Evolutionary conservation across 2,888 invertebrate species (phyloP).

Genomic region (Arenicola marina): DNA sequence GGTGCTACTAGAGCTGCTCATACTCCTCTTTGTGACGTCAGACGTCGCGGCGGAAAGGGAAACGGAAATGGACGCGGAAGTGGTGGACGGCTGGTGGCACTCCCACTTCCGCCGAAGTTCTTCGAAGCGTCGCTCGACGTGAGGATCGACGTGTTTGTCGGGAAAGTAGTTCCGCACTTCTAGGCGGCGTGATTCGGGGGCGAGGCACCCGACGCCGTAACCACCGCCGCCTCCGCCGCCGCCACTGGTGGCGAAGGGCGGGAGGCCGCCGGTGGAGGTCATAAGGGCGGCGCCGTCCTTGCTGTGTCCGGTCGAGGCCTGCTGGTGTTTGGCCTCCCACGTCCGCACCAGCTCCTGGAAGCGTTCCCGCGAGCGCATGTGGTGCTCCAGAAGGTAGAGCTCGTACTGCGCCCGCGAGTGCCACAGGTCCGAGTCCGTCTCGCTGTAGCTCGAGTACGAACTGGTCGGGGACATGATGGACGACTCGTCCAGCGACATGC

Average conservation of each 20-base stretch:
- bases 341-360: slow-evolving; percentile 32
- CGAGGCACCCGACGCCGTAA: neutral
- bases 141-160: slow-evolving; percentile 12
- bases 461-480: slow-evolving; percentile 30
- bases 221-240: neutral
- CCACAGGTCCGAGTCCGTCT: slow-evolving; percentile 20
- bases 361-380: slow-evolving; percentile 29
- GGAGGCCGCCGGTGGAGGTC: neutral
- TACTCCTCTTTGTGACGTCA: no score
- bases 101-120: slow-evolving; percentile 35
- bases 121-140: slow-evolving; percentile 28
- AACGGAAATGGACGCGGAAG: no score
- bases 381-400: slow-evolving; percentile 18
- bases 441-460: slow-evolving; percentile 29
- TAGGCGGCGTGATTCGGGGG: neutral
- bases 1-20: no score
- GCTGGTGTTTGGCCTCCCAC: slow-evolving; percentile 29
- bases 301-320: neutral
- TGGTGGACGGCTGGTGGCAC: slow-evolving; percentile 20
- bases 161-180: neutral
- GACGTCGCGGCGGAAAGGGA: no score
- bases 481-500: slow-evolving; percentile 30
- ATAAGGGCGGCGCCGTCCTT: neutral
- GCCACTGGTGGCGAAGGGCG: slow-evolving; percentile 1
- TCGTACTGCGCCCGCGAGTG: neutral